A percentile compares a stretch with the other conserved stretches of the same genome.
Conservation (phyloP, 2,888 invertebrate genomes). For the Epinotia nisella region DNA sequence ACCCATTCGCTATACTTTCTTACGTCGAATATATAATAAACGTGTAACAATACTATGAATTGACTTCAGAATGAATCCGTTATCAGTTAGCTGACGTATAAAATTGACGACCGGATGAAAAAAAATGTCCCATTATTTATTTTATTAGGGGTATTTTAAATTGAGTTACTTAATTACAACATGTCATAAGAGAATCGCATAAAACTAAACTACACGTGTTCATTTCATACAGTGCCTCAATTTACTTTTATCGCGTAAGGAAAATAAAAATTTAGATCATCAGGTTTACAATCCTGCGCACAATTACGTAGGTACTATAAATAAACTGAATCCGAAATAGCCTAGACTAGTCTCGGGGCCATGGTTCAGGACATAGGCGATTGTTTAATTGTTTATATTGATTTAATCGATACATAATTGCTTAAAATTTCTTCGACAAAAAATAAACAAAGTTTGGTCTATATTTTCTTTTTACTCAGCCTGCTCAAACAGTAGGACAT, state of each 20-base stretch:
- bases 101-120: no score
- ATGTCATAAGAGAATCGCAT: background rate
- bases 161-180: background rate
- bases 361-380: background rate
- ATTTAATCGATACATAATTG: no score
- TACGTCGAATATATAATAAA: no score
- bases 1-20: no score
- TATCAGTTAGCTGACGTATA: no score
- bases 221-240: background rate
- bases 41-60: background rate
- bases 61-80: background rate
- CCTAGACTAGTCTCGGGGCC: constrained; percentile 20
- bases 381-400: no score
- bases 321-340: constrained; percentile 36
- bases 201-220: background rate
- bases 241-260: constrained; percentile 34
- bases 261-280: constrained; percentile 32
- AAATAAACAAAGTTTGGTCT: no score
- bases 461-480: no score
- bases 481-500: no score
- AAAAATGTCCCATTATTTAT: no score
- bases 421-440: no score
- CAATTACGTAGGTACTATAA: constrained; percentile 38
- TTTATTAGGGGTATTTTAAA: background rate
- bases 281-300: constrained; percentile 23